Base-by-base conservation (phyloP, 2,888 invertebrate genomes). In the Trachelus iudaicus region DNA sequence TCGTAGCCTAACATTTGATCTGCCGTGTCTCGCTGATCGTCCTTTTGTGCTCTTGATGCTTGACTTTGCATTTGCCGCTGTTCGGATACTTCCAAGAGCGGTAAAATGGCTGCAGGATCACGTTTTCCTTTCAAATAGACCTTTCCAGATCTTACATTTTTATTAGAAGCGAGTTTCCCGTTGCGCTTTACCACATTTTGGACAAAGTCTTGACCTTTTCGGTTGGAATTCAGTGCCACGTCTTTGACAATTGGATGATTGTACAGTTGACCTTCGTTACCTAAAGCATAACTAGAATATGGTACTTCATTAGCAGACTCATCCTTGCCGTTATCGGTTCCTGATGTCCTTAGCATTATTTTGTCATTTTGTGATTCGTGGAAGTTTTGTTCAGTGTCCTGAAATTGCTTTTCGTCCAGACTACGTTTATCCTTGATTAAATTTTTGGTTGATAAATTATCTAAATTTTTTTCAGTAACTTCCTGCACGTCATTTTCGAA, bases 11-110 rank as follows among this genome's bases (percentile, higher is more conserved):
- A 34, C 11, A 77, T 73, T 34, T 77, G 77, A 73, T 77, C 73
- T 15, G 77, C 77, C 23, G 73, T 77, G 73, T 77, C 77, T 15
- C 73, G 40, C 31, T 77, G 77, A 69, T 77, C 77, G 33, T 77
- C 77, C 11, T 73, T 73, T 37, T 77, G 68, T 30, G 77, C 73
- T 34, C 69, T 77, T n/a, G 73, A 34, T 30, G 77, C 73, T 68
- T 77, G 34, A 68, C 69, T 73, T 34, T 77, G 77, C 31, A 73
- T 13, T 23, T 77, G 34, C 69, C 34, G 73, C 31, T 73, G 73
- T 23, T 77, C 77, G 9, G 73, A 77, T 23, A 73, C 2, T 73
- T 73, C 73, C 9, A 73, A 69, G 13, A 68, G 73, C 0, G 77
- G 77, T 35, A 73, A 69, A 31, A 77, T 35, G 33, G 73, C 73